These are phyloP conservation scores for Bubo bubo DNA, from an alignment of 2,113 vertebrate genomes.

Conservation along the genomic window DNA sequence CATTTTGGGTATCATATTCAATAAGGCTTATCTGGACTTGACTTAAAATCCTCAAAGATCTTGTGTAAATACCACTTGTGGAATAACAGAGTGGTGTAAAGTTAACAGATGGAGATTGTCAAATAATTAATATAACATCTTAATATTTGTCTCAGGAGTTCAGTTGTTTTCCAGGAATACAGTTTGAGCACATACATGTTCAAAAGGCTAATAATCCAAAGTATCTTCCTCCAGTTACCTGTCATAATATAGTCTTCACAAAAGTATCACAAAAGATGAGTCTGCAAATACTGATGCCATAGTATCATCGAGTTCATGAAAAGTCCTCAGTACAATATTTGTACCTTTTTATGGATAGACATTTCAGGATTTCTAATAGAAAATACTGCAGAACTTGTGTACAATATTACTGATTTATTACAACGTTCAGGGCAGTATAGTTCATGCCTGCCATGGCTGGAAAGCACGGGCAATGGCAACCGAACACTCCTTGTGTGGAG, in stretches of 20 bases:
- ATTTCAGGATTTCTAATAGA: neutral
- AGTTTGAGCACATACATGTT: neutral
- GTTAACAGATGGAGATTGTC: slow-evolving; percentile 11
- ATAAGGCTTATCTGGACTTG: neutral
- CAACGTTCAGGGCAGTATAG: neutral
- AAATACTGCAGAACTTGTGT: neutral
- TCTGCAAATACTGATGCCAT: neutral
- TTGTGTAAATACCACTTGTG: slow-evolving; percentile 5
- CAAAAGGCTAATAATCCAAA: neutral
- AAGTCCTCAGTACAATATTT: neutral
- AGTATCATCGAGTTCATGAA: neutral
- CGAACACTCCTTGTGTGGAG: neutral
- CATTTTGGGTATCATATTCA: neutral
- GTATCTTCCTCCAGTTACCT: neutral
- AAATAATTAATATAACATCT: slow-evolving; percentile 7
- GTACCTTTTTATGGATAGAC: neutral
- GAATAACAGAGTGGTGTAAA: neutral
- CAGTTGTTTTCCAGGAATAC: neutral
- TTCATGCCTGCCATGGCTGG: neutral
- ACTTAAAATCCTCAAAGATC: slow-evolving; percentile 12
- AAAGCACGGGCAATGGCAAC: neutral
- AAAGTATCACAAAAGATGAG: neutral
- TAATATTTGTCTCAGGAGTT: neutral
- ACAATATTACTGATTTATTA: neutral
- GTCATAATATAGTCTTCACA: neutral